Conservation (phyloP, 2,113 vertebrate species). For the Alethe castanea region DNA sequence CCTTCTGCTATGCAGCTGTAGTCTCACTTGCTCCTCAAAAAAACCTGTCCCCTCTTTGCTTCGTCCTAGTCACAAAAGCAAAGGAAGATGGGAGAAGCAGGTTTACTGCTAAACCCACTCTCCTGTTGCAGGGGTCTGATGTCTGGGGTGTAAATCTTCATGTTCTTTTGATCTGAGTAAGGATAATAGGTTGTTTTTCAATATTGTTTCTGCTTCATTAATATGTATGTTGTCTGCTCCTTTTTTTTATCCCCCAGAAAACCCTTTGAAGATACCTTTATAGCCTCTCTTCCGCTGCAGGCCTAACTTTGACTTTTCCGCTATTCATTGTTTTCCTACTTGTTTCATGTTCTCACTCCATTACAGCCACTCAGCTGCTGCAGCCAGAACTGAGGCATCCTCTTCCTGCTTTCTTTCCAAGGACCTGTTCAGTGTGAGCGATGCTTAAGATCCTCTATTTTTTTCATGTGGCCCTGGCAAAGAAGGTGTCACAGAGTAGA, state of each 20-base stretch:
- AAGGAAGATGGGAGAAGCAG: not conserved
- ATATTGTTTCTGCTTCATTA: constrained; percentile 69
- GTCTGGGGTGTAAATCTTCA: constrained; percentile 61
- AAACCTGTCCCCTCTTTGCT: not conserved
- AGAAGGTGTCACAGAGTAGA: not conserved
- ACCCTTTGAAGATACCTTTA: constrained; percentile 68
- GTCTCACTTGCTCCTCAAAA: not conserved
- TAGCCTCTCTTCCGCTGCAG: constrained; percentile 52
- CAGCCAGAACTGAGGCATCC: not conserved
- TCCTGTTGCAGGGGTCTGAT: constrained; percentile 33
- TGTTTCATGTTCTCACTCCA: not conserved
- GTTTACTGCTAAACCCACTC: not conserved
- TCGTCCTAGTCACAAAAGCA: not conserved
- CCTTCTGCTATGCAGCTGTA: not conserved
- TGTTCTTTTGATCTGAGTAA: constrained; percentile 67
- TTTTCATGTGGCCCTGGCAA: not conserved
- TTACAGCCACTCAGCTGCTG: not conserved
- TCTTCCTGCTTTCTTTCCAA: not conserved
- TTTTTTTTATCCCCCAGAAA: not conserved
- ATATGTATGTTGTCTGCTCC: constrained; percentile 59
- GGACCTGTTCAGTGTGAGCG: fast-evolving
- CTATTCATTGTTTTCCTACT: constrained; percentile 26
- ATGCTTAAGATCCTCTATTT: not conserved
- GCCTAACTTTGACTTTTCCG: constrained; percentile 54
- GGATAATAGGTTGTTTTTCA: constrained; percentile 69